phyloP scores from a whole-genome alignment of 2,888 invertebrate genomes.

The Bugula neritina region DNA sequence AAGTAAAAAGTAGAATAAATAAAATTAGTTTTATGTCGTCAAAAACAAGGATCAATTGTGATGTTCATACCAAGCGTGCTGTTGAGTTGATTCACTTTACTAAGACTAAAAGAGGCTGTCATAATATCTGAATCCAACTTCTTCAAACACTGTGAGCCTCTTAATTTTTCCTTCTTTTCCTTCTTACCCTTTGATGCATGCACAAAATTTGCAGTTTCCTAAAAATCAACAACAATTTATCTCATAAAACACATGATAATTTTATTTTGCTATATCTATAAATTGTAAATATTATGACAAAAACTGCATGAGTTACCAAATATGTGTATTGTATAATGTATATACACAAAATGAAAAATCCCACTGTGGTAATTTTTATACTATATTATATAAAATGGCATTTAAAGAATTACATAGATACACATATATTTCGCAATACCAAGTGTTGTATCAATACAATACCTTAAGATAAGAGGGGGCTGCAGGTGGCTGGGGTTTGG shows the following conservation, averaged over 20 bases:
- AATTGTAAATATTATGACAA: no score
- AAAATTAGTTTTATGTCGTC: no score
- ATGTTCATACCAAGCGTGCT: background rate
- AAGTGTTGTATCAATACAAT: no score
- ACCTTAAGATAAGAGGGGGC: constrained; percentile 13
- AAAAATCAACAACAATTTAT: background rate
- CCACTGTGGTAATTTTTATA: no score
- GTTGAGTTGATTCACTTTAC: constrained; percentile 17
- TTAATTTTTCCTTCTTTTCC: constrained; percentile 5
- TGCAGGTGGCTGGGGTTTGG: constrained; percentile 38
- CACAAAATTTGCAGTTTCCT: constrained; percentile 20
- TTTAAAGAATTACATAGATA: no score
- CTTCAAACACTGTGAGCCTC: background rate
- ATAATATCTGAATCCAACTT: background rate
- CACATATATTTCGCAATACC: no score
- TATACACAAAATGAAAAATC: no score
- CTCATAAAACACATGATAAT: background rate
- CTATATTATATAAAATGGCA: no score
- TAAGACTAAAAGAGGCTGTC: background rate
- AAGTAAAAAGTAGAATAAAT: no score
- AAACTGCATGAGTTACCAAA: no score
- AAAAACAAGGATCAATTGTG: no score
- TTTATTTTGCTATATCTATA: background rate
- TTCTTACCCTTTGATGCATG: constrained; percentile 8
- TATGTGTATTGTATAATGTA: no score